Evolutionary conservation across 2,888 invertebrate species (phyloP).

Genomic region (Philonicus albiceps): DNA sequence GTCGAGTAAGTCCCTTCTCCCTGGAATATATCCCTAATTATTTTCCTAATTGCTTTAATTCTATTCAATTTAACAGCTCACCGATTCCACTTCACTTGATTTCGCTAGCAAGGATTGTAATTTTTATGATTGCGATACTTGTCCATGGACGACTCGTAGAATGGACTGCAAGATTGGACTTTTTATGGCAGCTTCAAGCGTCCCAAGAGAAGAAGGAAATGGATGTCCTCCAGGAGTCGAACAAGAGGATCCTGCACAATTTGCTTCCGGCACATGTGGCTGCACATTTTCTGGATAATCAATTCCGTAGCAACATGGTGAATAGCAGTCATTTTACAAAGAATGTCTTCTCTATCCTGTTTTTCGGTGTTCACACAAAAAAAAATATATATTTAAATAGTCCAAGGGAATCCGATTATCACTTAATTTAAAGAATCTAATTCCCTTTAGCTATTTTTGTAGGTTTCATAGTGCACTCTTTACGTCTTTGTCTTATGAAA

Average conservation of each 20-base stretch:
- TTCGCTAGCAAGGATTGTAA: constrained; percentile 80
- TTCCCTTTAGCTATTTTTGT: neutral
- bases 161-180: constrained; percentile 87
- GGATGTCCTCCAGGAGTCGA: constrained; percentile 91
- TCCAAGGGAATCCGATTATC: neutral
- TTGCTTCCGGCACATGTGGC: constrained; percentile 91
- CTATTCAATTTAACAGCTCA: constrained; percentile 62
- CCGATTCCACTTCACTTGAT: constrained; percentile 81
- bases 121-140: constrained; percentile 83
- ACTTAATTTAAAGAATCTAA: neutral
- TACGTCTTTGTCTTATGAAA: neutral
- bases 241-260: constrained; percentile 87
- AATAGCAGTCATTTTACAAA: constrained; percentile 53
- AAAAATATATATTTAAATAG: neutral
- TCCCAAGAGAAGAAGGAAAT: constrained; percentile 91
- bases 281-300: constrained; percentile 89
- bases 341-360: neutral
- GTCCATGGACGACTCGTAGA: constrained; percentile 85
- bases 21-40: neutral
- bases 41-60: constrained; percentile 20
- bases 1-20: constrained; percentile 67
- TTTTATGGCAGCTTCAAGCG: constrained; percentile 85
- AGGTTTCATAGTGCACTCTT: neutral
- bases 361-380: neutral
- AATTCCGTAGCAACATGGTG: constrained; percentile 87